Percentiles rank a stretch among this genome's conserved stretches.
Conservation (phyloP, 2,113 vertebrate genomes). For the Tricholaema leucomelas region DNA sequence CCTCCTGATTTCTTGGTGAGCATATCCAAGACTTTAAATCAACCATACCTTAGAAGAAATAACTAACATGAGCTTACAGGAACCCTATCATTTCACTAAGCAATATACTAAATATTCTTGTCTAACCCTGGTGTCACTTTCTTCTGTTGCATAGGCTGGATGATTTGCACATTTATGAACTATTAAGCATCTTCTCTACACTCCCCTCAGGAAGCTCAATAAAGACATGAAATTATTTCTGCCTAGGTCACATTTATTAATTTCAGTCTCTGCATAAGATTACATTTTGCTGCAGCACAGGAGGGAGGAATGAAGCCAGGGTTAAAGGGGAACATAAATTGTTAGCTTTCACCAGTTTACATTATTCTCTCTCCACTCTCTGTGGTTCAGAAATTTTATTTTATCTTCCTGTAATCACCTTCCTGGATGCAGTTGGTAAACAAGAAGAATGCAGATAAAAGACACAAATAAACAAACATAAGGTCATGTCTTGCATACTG, state of each 20-base stretch:
- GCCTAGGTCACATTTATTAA: conserved; percentile 55
- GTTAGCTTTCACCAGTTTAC: conserved; percentile 26
- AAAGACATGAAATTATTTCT: conserved; percentile 64
- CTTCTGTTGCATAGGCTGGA: background rate
- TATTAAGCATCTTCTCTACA: conserved; percentile 38
- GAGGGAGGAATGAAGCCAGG: conserved; percentile 37
- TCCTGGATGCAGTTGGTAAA: conserved; percentile 47
- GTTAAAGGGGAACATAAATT: conserved; percentile 52
- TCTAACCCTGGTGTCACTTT: background rate
- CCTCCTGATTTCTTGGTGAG: background rate
- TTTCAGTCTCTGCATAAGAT: conserved; percentile 54
- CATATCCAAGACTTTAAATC: background rate
- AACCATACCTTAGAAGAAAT: background rate
- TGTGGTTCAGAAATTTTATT: conserved; percentile 52
- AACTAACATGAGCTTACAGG: background rate
- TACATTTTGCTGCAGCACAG: conserved; percentile 47
- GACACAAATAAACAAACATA: conserved; percentile 59
- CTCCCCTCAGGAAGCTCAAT: conserved; percentile 32
- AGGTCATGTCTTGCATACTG: conserved; percentile 23
- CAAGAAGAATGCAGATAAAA: conserved; percentile 61
- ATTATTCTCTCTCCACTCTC: conserved; percentile 4
- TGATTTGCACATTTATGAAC: conserved; percentile 57
- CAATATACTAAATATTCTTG: background rate
- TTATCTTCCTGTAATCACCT: conserved; percentile 66
- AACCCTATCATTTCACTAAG: background rate